phyloP scores from a whole-genome alignment of 2,113 vertebrate species.

The Odocoileus hemionus region DNA sequence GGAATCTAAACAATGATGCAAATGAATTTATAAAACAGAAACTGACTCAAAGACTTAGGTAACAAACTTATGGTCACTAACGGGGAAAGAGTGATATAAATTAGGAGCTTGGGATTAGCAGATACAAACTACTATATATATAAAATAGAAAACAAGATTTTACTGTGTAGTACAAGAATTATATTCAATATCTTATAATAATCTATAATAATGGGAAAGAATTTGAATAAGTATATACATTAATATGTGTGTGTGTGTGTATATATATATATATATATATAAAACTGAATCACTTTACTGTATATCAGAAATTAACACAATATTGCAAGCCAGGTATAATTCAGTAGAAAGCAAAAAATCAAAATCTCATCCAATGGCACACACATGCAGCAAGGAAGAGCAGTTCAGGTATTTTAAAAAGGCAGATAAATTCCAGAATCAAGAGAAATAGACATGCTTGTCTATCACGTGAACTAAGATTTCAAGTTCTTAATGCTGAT shows the following conservation, averaged over 20 bases:
- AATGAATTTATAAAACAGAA: not conserved
- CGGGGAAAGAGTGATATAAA: not conserved
- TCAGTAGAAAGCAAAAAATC: not conserved
- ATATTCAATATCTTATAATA: not conserved
- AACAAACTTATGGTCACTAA: not conserved
- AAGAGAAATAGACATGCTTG: not conserved
- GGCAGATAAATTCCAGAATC: not conserved
- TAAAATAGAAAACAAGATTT: not conserved
- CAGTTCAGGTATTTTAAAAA: not conserved
- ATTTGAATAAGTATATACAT: not conserved
- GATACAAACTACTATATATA: not conserved
- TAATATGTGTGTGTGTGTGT: not conserved
- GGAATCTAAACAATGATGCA: not conserved
- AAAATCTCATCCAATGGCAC: not conserved
- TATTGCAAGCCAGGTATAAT: not conserved
- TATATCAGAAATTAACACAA: not conserved
- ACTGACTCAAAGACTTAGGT: not conserved
- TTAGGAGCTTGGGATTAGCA: not conserved
- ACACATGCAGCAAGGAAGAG: not conserved
- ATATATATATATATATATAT: not conserved
- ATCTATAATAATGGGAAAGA: not conserved
- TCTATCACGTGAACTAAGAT: not conserved
- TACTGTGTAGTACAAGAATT: not conserved
- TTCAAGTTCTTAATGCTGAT: conserved; percentile 29
- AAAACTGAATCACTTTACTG: not conserved